Evolutionary conservation across 2,888 invertebrate genomes (phyloP).

Genomic region (Tenthredo livida): DNA sequence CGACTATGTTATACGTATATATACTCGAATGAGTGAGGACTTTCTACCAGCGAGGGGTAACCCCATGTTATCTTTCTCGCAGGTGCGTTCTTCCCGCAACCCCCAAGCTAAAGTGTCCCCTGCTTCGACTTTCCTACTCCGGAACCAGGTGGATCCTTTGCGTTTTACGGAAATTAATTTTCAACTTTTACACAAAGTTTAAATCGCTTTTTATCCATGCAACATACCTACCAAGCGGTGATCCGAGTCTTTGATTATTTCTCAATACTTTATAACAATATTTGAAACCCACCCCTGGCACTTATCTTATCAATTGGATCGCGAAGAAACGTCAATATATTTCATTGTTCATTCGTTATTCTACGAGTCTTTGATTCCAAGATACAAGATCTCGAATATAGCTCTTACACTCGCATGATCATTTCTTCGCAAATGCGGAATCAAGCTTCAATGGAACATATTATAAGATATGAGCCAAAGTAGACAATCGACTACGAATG

Average conservation of each 20-base stretch:
- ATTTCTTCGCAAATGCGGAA: too few relatives aligned
- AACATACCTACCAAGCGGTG: not conserved
- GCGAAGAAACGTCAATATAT: not conserved
- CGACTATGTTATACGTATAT: not conserved
- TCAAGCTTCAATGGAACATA: not conserved
- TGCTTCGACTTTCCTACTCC: not conserved
- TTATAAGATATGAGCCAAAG: not conserved
- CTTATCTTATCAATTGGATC: not conserved
- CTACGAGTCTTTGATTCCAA: not conserved
- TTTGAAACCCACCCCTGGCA: not conserved
- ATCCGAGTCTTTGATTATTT: slow-evolving; percentile 16
- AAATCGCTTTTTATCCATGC: slow-evolving; percentile 25
- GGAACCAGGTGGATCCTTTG: slow-evolving; percentile 13
- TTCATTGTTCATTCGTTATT: not conserved
- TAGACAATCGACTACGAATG: not conserved
- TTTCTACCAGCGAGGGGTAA: slow-evolving; percentile 14
- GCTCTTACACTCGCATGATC: too few relatives aligned
- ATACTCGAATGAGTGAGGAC: slow-evolving; percentile 15
- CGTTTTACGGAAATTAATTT: slow-evolving; percentile 35
- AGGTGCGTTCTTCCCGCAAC: slow-evolving; percentile 31
- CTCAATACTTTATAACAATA: slow-evolving; percentile 15
- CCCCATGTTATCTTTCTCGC: slow-evolving; percentile 34
- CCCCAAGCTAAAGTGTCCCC: slow-evolving; percentile 8
- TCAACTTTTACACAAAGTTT: slow-evolving; percentile 29
- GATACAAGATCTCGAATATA: not conserved